Evolutionary conservation across 2,113 vertebrate species (phyloP), one percentile per base, ranked within the genome.

Genomic region (Shinisaurus crocodilurus): DNA sequence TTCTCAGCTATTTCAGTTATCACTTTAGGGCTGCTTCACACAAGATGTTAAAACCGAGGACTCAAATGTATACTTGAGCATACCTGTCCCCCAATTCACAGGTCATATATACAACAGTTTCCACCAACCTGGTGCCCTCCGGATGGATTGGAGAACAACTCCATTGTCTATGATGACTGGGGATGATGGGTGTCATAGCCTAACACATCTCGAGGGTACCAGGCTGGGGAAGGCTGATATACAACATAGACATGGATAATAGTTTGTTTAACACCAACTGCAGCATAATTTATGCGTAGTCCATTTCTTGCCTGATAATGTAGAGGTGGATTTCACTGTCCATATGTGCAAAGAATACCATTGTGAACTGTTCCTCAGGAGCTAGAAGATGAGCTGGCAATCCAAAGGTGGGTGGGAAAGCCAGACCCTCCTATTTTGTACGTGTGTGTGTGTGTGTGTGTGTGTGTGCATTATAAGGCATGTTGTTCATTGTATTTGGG

Each of bases 401-500:
- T 12, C 34, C 1, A 20, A 72, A 91, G 81, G 16, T 72, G 37
- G 86, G 85, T 43, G 3, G 43, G 67, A 20, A 34, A 2, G 75
- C 23, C 20, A 82, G 34, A 1, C 82, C 23, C 8, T 76, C 9
- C 18, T 69, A 23, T 90, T 76, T 72, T 25, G 27, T n/a, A n/a
- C n/a, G n/a, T n/a, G n/a, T n/a, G n/a, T n/a, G n/a, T n/a, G n/a
- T n/a, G n/a, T n/a, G n/a, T n/a, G n/a, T n/a, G n/a, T n/a, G n/a
- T n/a, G n/a, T n/a, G n/a, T n/a, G n/a, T 9, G 85, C 8, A 29
- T 75, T 94, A 91, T 87, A 37, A 70, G 10, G 25, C 25, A 50
- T 1, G 13, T 65, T 90, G 65, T 34, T 92, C 20, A 34, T 63
- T 84, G 92, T n/a, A 15, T 34, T 85, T 85, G 89, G 74, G 87